phyloP scores from a whole-genome alignment of 2,888 invertebrate genomes.

The Caradrina kadenii region DNA sequence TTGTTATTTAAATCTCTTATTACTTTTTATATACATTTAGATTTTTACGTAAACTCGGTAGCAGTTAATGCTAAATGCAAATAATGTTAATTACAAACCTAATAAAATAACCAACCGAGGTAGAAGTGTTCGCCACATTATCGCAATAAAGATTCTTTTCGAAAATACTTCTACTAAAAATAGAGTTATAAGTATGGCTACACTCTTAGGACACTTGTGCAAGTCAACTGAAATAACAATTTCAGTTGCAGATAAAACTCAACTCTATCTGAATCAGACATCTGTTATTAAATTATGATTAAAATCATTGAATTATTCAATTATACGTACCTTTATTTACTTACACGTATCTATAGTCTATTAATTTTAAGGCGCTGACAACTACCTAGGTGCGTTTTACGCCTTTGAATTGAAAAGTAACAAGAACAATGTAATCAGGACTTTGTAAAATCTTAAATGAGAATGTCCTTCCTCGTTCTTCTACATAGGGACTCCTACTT shows the following conservation, averaged over 20 bases:
- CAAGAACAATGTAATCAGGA: too few relatives aligned
- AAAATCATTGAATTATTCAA: background rate
- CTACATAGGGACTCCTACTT: too few relatives aligned
- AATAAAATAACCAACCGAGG: conserved; percentile 6
- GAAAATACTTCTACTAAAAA: conserved; percentile 10
- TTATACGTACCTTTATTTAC: background rate
- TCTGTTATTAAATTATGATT: conserved; percentile 18
- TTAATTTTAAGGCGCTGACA: too few relatives aligned
- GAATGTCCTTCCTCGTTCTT: too few relatives aligned
- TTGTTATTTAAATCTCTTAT: background rate
- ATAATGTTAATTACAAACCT: conserved; percentile 34
- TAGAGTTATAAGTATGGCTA: background rate
- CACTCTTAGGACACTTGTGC: conserved; percentile 25
- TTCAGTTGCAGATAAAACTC: conserved; percentile 24
- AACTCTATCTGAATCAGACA: conserved; percentile 27
- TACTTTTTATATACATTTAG: too few relatives aligned
- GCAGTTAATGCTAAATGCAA: background rate
- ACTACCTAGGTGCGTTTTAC: too few relatives aligned
- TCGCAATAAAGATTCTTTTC: background rate
- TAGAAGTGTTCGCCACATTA: conserved; percentile 30
- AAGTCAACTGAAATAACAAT: conserved; percentile 3
- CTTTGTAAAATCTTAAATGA: too few relatives aligned
- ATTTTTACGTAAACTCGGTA: background rate
- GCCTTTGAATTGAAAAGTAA: too few relatives aligned
- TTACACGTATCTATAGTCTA: too few relatives aligned